A percentile compares a stretch with the other conserved stretches of the same genome.
Conservation (phyloP, 2,888 invertebrate genomes). For the Cremastobaeus sp. region DNA sequence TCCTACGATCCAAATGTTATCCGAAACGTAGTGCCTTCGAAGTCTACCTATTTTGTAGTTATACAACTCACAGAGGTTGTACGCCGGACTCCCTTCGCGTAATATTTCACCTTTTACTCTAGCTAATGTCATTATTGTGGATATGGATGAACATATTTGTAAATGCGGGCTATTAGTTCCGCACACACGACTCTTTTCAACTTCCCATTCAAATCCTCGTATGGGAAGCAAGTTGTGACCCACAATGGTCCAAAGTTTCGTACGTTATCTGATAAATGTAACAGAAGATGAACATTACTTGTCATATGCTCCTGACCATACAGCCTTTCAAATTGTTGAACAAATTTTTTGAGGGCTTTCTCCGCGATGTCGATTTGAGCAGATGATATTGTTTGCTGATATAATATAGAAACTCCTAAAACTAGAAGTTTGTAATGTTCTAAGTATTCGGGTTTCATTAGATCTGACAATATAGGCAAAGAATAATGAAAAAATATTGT, state of each 20-base stretch:
- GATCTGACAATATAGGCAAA: too few relatives aligned
- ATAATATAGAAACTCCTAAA: constrained; percentile 25
- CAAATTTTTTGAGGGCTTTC: constrained; percentile 38
- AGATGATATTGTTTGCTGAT: constrained; percentile 21
- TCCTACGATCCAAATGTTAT: background rate
- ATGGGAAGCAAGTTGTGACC: constrained; percentile 44
- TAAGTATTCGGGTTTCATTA: constrained; percentile 23
- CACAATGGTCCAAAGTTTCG: constrained; percentile 40
- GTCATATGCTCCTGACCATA: too few relatives aligned
- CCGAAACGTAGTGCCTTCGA: background rate
- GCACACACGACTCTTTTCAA: constrained; percentile 29
- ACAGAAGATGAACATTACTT: constrained; percentile 35
- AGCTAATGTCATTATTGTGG: background rate
- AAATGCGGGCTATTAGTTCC: constrained; percentile 31
- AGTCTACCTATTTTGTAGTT: background rate
- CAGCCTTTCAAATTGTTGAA: constrained; percentile 28
- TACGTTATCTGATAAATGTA: constrained; percentile 35
- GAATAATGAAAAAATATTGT: too few relatives aligned
- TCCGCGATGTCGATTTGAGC: too few relatives aligned
- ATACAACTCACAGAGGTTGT: background rate
- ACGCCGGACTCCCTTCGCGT: background rate
- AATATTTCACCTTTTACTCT: background rate
- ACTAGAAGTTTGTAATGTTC: constrained; percentile 49
- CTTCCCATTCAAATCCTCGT: background rate
- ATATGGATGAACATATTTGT: constrained; percentile 9